phyloP scores from a whole-genome alignment of 2,113 vertebrate species.

The Arenaria interpres region DNA sequence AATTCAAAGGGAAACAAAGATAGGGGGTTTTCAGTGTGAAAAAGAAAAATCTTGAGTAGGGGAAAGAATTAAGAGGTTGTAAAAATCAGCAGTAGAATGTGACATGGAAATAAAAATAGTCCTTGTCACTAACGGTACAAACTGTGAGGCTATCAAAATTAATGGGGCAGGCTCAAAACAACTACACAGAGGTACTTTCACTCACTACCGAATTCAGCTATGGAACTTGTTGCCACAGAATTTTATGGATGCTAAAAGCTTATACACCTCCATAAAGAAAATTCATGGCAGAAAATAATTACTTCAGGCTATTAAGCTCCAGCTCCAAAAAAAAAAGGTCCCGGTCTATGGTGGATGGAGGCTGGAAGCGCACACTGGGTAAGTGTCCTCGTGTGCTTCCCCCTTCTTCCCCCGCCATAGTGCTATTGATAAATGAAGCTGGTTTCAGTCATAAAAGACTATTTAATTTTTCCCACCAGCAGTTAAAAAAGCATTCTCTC shows the following conservation, averaged over 20 bases:
- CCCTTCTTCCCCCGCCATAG: not conserved
- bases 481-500: not conserved
- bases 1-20: not conserved
- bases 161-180: not conserved
- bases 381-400: not conserved
- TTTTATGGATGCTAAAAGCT: not conserved
- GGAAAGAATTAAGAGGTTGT: not conserved
- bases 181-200: not conserved
- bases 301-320: not conserved
- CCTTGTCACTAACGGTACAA: not conserved
- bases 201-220: not conserved
- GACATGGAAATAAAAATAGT: not conserved
- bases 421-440: not conserved
- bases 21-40: not conserved
- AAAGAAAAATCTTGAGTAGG: not conserved
- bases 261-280: not conserved
- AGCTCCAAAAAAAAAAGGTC: not conserved
- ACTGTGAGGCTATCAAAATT: not conserved
- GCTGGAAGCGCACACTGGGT: not conserved
- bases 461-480: not conserved
- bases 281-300: not conserved
- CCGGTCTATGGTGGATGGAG: not conserved
- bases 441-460: not conserved
- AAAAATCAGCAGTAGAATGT: not conserved
- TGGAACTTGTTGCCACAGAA: not conserved